These are phyloP conservation scores for Oncorhynchus mykiss DNA, from an alignment of 2,113 vertebrate genomes.

Conservation along the genomic window DNA sequence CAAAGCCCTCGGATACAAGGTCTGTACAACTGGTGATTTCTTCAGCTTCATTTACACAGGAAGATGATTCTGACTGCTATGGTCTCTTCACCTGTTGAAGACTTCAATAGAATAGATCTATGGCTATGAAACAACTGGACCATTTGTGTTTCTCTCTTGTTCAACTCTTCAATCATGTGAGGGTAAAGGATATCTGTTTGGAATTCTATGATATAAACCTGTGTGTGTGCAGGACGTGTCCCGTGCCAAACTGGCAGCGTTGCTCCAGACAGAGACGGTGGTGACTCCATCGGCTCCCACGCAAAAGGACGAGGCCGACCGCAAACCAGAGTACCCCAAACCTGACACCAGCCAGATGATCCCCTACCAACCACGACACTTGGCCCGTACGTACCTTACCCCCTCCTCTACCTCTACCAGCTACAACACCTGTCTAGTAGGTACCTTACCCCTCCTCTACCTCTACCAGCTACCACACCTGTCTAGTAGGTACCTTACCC, in stretches of 20 bases:
- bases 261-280: constrained; percentile 89
- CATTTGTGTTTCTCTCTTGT: not conserved
- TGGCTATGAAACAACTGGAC: too few relatives aligned
- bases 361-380: constrained; percentile 95
- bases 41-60: too few relatives aligned
- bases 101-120: too few relatives aligned
- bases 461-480: constrained; percentile 96
- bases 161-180: not conserved
- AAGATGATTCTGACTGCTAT: too few relatives aligned
- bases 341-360: constrained; percentile 99
- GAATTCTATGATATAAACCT: not conserved
- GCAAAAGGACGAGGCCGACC: constrained; percentile 91
- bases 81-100: too few relatives aligned
- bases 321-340: constrained; percentile 97
- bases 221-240: constrained; percentile 85
- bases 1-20: constrained; percentile 98
- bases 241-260: constrained; percentile 88
- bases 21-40: constrained; percentile 41
- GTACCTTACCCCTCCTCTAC: not conserved
- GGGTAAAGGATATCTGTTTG: not conserved
- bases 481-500: constrained; percentile 77
- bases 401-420: not conserved
- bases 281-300: constrained; percentile 88
- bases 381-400: constrained; percentile 84
- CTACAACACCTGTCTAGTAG: not conserved